phyloP scores from a whole-genome alignment of 2,888 invertebrate genomes.

The Fragum whitleyi region DNA sequence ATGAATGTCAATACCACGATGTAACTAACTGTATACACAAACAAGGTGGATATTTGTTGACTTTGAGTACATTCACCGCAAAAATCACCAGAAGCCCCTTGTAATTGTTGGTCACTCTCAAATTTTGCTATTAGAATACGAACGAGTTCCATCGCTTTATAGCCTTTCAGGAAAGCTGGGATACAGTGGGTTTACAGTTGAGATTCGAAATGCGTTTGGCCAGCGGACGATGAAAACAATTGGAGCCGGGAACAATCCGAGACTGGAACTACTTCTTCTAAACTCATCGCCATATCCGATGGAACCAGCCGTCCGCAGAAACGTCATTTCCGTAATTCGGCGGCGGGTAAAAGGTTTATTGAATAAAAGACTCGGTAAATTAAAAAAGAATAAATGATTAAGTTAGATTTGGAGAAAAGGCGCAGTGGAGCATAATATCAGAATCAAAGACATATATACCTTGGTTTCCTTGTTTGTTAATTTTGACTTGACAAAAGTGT shows the following conservation, averaged over 20 bases:
- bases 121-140: no score
- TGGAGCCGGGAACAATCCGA: slow-evolving; percentile 52
- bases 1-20: no score
- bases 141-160: no score
- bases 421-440: no score
- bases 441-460: no score
- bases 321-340: slow-evolving; percentile 29
- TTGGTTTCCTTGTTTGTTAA: no score
- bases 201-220: slow-evolving; percentile 48
- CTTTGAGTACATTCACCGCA: no score
- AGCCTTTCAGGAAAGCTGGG: slow-evolving; percentile 46
- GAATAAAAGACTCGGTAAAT: not conserved
- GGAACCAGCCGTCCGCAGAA: slow-evolving; percentile 31
- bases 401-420: not conserved
- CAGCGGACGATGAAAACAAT: slow-evolving; percentile 45
- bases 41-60: no score
- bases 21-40: no score
- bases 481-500: no score
- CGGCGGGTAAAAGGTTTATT: slow-evolving; percentile 33
- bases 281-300: slow-evolving; percentile 40
- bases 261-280: slow-evolving; percentile 44
- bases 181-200: slow-evolving; percentile 51
- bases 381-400: not conserved
- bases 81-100: no score
- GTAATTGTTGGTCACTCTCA: no score